Evolutionary conservation across 1,140 invertebrate genomes (phyloP).

Genomic region (Drosophila grimshawi): DNA sequence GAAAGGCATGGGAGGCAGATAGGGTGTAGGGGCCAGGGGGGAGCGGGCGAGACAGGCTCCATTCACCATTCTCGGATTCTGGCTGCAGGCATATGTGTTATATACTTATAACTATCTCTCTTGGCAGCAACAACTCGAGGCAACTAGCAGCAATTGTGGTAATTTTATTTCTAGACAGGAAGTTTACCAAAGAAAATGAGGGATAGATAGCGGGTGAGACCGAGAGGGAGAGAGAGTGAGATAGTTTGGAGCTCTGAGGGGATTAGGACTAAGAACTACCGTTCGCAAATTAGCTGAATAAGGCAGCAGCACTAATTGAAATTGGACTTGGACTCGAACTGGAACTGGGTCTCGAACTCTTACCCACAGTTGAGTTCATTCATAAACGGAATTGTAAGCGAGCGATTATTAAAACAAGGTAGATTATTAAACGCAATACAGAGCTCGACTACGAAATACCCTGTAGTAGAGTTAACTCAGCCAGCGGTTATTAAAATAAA

Average conservation of each 20-base stretch:
- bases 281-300: slow-evolving; percentile 11
- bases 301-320: slow-evolving; percentile 19
- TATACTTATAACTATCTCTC: slow-evolving; percentile 20
- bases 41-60: neutral
- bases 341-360: too few species aligned
- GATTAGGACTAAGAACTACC: neutral
- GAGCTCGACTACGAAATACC: too few species aligned
- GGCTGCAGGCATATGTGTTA: slow-evolving; percentile 18
- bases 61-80: neutral
- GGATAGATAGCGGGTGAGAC: slow-evolving; percentile 13
- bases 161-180: slow-evolving; percentile 48
- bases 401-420: slow-evolving; percentile 7
- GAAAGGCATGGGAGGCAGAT: neutral
- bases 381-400: slow-evolving; percentile 14
- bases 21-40: neutral
- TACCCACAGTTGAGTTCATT: neutral
- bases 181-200: slow-evolving; percentile 42
- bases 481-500: too few species aligned
- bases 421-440: too few species aligned
- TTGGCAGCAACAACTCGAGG: slow-evolving; percentile 5
- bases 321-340: neutral
- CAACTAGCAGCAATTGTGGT: slow-evolving; percentile 63
- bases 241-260: neutral
- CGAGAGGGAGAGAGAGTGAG: neutral
- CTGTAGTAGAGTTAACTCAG: too few species aligned